A percentile compares a stretch with the other conserved stretches of the same genome.
Evolutionary conservation across 1,140 invertebrate species (phyloP).

Genomic region (Acromyrmex echinatior): DNA sequence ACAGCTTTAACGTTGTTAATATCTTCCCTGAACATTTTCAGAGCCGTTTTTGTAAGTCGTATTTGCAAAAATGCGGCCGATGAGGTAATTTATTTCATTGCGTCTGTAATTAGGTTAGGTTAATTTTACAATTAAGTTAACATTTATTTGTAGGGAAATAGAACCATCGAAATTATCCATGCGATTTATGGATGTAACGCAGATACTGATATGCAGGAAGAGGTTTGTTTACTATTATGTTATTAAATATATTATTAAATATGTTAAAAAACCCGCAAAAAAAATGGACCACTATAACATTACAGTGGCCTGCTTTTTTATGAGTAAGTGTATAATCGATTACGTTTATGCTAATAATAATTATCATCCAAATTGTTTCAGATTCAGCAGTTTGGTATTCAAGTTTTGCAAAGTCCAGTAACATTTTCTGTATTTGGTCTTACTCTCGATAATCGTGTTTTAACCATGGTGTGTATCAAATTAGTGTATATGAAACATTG

Average conservation of each 20-base stretch:
- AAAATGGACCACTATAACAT: too few species aligned
- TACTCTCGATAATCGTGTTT: neutral
- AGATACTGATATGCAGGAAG: neutral
- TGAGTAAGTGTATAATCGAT: neutral
- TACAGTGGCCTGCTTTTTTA: too few species aligned
- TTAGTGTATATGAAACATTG: neutral
- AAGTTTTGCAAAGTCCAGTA: conserved; percentile 49
- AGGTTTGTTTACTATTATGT: conserved; percentile 29
- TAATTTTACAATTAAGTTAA: neutral
- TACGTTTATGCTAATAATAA: neutral
- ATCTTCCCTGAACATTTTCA: rapidly evolving
- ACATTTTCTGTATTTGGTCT: neutral
- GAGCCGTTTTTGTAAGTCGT: neutral
- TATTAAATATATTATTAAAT: too few species aligned
- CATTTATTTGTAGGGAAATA: conserved; percentile 16
- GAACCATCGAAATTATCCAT: conserved; percentile 39
- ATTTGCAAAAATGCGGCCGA: conserved; percentile 12
- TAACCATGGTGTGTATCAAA: conserved; percentile 32
- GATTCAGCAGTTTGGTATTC: conserved; percentile 59
- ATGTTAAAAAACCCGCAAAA: too few species aligned
- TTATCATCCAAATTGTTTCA: conserved; percentile 1
- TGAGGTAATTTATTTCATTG: conserved; percentile 35
- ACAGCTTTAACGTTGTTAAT: rapidly evolving
- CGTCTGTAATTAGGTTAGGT: too few species aligned
- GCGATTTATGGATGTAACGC: neutral